A percentile compares a stretch with the other conserved stretches of the same genome.
Evolutionary conservation across 2,113 vertebrate species (phyloP).

Genomic region (Ochotona curzoniae): DNA sequence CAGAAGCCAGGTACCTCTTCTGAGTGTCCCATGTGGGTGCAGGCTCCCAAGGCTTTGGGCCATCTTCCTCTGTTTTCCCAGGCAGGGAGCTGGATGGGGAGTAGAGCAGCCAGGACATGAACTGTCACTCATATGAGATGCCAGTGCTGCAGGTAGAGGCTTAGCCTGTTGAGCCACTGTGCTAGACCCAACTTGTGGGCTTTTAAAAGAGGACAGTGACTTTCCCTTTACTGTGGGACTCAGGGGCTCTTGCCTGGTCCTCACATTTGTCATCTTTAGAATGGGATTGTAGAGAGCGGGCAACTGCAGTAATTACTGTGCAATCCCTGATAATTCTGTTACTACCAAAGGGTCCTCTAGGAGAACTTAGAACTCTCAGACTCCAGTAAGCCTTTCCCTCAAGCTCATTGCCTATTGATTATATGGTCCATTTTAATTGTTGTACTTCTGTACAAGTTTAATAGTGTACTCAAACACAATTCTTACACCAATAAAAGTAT

Average conservation of each 20-base stretch:
- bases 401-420: not conserved
- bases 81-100: no score
- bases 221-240: not conserved
- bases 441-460: not conserved
- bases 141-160: no score
- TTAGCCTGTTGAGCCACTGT: no score
- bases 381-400: not conserved
- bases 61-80: no score
- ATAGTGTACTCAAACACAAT: not conserved
- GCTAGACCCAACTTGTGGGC: no score
- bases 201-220: not conserved
- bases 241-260: not conserved
- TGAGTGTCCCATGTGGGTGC: no score
- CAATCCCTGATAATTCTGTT: not conserved
- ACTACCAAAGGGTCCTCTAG: not conserved
- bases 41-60: no score
- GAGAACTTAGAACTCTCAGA: not conserved
- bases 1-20: no score
- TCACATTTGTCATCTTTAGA: not conserved
- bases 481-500: slow-evolving; percentile 1
- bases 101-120: no score
- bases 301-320: no score
- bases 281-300: not conserved
- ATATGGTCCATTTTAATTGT: slow-evolving; percentile 9
- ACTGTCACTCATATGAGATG: no score